phyloP scores from a whole-genome alignment of 2,888 invertebrate species.

The Acleris literana region DNA sequence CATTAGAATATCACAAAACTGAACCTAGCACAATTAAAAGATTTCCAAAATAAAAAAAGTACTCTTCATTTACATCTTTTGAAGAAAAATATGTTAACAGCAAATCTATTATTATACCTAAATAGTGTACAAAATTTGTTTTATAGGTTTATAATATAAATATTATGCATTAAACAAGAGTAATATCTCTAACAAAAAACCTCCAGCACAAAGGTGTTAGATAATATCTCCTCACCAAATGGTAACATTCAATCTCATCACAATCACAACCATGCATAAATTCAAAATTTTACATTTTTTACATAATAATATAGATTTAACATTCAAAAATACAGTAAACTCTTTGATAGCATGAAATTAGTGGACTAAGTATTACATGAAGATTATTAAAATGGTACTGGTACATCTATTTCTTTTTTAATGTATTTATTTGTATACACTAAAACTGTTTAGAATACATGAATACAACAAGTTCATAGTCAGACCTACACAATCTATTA shows the following conservation, averaged over 20 bases:
- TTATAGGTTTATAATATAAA: too few relatives aligned
- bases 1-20: too few relatives aligned
- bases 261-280: constrained; percentile 77
- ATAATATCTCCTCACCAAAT: constrained; percentile 9
- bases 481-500: too few relatives aligned
- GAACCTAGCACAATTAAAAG: too few relatives aligned
- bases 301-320: constrained; percentile 31
- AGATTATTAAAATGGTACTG: constrained; percentile 6
- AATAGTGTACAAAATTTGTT: too few relatives aligned
- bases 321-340: constrained; percentile 54
- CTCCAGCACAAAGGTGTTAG: background rate
- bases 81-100: too few relatives aligned
- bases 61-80: too few relatives aligned
- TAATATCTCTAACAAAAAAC: too few relatives aligned
- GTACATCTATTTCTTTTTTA: constrained; percentile 17
- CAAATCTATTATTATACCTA: too few relatives aligned
- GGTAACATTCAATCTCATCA: constrained; percentile 35
- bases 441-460: constrained; percentile 3
- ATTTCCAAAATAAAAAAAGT: too few relatives aligned
- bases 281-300: constrained; percentile 56
- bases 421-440: constrained; percentile 4
- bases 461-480: too few relatives aligned
- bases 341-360: constrained; percentile 44
- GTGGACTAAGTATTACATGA: constrained; percentile 54
- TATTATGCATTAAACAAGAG: too few relatives aligned